phyloP scores from a whole-genome alignment of 2,113 vertebrate genomes.

The Brachyistius frenatus region DNA sequence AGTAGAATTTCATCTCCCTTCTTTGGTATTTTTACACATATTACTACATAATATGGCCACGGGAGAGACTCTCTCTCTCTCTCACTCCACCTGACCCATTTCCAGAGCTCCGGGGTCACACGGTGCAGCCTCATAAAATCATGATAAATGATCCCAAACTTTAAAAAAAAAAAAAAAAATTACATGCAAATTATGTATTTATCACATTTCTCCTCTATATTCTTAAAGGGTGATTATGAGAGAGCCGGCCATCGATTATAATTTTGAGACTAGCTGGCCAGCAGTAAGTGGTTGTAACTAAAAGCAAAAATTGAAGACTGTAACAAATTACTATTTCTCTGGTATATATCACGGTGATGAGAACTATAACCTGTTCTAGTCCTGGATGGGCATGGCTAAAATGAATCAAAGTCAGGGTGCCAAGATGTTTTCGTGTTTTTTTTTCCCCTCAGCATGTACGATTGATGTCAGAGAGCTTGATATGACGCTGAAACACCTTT shows the following conservation, averaged over 20 bases:
- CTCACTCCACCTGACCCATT: conserved; percentile 27
- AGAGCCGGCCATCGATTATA: background rate
- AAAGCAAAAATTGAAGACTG: too few relatives aligned
- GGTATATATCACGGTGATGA: too few relatives aligned
- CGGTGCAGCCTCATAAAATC: conserved; percentile 10
- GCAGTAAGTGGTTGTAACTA: too few relatives aligned
- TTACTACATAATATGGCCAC: conserved; percentile 32
- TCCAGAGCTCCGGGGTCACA: conserved; percentile 31
- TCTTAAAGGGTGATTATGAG: conserved; percentile 18
- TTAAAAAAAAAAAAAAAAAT: conserved; percentile 43
- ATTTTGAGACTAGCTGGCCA: background rate
- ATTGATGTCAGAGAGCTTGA: too few relatives aligned
- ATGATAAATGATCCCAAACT: conserved; percentile 47
- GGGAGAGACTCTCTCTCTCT: conserved; percentile 15
- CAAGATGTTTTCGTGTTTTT: too few relatives aligned
- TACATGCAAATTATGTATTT: background rate
- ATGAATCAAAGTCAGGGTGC: too few relatives aligned
- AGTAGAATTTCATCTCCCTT: conserved; percentile 49
- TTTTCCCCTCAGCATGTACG: too few relatives aligned
- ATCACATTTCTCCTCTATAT: background rate
- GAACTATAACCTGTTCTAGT: too few relatives aligned
- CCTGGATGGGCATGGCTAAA: too few relatives aligned
- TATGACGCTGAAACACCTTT: too few relatives aligned
- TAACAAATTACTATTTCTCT: too few relatives aligned
- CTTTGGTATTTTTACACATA: conserved; percentile 56